Conservation (phyloP, 1,140 invertebrate species). For the Drosophila ficusphila region DNA sequence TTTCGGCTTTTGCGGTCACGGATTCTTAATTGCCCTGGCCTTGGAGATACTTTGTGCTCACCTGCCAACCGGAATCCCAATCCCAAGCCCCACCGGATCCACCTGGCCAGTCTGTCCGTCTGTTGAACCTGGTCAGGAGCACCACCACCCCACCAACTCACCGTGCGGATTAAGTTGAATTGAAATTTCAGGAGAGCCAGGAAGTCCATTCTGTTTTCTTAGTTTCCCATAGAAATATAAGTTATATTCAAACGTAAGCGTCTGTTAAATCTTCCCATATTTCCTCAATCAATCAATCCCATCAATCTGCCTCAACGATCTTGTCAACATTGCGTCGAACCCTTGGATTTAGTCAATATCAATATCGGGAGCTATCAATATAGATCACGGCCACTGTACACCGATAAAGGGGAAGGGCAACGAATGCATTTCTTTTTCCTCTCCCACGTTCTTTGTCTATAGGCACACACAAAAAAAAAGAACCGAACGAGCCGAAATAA, state of each 20-base stretch:
- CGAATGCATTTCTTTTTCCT: slow-evolving; percentile 14
- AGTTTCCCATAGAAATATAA: neutral
- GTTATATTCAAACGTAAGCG: neutral
- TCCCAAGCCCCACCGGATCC: neutral
- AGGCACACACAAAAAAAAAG: neutral
- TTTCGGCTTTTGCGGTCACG: slow-evolving; percentile 45
- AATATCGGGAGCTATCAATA: slow-evolving; percentile 13
- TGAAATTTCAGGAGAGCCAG: neutral
- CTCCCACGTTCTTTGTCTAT: slow-evolving; percentile 19
- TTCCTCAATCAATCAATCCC: neutral
- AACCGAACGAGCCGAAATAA: slow-evolving; percentile 3
- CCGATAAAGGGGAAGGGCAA: too few species aligned
- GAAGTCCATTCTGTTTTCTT: neutral
- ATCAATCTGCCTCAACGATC: slow-evolving; percentile 34
- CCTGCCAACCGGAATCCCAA: neutral
- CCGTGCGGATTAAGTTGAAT: neutral
- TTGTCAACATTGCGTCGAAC: slow-evolving; percentile 16
- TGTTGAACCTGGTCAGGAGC: slow-evolving; percentile 5
- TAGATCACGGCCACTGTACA: slow-evolving; percentile 1
- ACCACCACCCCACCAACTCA: slow-evolving; percentile 10
- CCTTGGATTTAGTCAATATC: slow-evolving; percentile 23
- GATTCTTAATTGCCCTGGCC: slow-evolving; percentile 42
- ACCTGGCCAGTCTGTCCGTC: slow-evolving; percentile 4
- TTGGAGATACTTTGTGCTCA: slow-evolving; percentile 22
- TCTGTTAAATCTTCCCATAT: neutral